Conservation (phyloP, 2,888 invertebrate genomes). For the Ornithoptera priamus region DNA sequence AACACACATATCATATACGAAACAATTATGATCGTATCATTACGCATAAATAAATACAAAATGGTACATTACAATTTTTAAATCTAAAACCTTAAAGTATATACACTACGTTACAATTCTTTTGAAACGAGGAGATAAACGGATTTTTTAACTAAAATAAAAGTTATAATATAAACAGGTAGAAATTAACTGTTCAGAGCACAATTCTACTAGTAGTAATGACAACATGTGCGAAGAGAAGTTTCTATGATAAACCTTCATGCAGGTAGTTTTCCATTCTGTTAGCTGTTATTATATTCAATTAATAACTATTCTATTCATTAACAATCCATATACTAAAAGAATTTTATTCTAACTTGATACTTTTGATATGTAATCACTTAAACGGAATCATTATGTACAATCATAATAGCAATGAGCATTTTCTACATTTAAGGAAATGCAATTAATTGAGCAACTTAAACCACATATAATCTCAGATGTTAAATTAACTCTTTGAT, state of each 20-base stretch:
- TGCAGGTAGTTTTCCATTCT: conserved; percentile 2
- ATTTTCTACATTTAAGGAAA: conserved; percentile 51
- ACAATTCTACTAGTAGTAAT: conserved; percentile 2
- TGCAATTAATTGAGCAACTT: conserved; percentile 75
- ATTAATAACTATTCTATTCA: background rate
- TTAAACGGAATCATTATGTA: conserved; percentile 7
- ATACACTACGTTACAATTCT: background rate
- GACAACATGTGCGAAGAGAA: conserved; percentile 6
- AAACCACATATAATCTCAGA: conserved; percentile 39
- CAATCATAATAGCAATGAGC: conserved; percentile 27
- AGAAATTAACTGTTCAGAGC: conserved; percentile 15
- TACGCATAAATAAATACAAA: conserved; percentile 26
- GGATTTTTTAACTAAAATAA: conserved; percentile 20
- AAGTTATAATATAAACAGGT: background rate
- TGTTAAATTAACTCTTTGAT: conserved; percentile 59
- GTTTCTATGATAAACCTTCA: conserved; percentile 5
- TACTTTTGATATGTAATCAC: conserved; percentile 21
- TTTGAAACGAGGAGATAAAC: background rate
- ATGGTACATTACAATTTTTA: conserved; percentile 26
- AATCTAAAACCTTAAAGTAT: conserved; percentile 8
- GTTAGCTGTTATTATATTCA: background rate
- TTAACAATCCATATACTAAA: background rate
- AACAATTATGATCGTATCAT: background rate
- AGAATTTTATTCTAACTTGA: conserved; percentile 1
- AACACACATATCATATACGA: background rate